These are phyloP conservation scores for Leuciscus waleckii DNA, from an alignment of 2,797 vertebrate species.

Conservation along the genomic window DNA sequence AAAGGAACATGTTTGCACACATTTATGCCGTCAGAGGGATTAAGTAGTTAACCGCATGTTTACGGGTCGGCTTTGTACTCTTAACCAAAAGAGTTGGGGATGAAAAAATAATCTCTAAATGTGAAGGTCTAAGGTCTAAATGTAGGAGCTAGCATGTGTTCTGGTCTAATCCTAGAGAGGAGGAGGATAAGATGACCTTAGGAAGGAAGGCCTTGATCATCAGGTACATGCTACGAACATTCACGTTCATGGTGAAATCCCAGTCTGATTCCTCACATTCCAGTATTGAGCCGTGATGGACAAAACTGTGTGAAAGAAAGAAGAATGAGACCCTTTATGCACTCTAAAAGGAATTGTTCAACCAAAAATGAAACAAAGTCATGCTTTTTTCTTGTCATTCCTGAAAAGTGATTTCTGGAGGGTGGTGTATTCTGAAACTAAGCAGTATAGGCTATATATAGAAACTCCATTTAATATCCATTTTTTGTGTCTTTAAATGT, in stretches of 20 bases:
- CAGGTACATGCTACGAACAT: slow-evolving; percentile 93
- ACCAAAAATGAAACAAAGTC: background rate
- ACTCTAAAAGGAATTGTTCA: background rate
- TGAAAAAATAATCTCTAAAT: background rate
- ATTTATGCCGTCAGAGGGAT: background rate
- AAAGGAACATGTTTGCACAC: background rate
- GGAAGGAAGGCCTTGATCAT: slow-evolving; percentile 94
- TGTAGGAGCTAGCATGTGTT: slow-evolving; percentile 41
- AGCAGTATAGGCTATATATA: background rate
- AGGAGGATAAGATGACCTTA: slow-evolving; percentile 78
- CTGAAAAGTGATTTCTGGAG: background rate
- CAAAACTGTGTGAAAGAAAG: slow-evolving; percentile 79
- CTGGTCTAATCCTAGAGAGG: slow-evolving; percentile 24
- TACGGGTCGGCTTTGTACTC: background rate
- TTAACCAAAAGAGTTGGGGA: background rate
- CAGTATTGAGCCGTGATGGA: slow-evolving; percentile 92
- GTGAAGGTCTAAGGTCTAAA: background rate
- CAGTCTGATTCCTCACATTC: slow-evolving; percentile 92
- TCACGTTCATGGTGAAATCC: slow-evolving; percentile 95
- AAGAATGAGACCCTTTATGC: background rate
- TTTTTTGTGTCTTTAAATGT: background rate
- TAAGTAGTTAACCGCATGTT: background rate
- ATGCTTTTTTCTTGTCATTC: background rate
- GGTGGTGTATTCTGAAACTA: background rate
- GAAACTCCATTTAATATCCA: background rate